Percentiles rank a stretch among this genome's conserved stretches.
These are phyloP conservation scores for Acanthacorydalis orientalis DNA, from an alignment of 2,888 invertebrate genomes.

Conservation along the genomic window DNA sequence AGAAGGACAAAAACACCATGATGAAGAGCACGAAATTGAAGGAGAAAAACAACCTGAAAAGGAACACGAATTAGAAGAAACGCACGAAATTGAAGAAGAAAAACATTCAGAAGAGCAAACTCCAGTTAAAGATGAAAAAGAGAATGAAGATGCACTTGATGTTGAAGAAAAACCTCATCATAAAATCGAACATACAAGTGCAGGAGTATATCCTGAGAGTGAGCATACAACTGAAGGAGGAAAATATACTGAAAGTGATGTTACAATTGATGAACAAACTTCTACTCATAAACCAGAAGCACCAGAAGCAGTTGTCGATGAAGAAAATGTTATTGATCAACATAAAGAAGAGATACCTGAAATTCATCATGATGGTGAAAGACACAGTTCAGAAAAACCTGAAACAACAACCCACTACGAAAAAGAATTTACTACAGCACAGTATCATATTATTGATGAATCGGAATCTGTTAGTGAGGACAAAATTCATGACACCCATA, in stretches of 20 bases:
- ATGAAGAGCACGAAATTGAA: conserved; percentile 2
- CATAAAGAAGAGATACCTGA: conserved; percentile 3
- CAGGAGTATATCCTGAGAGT: conserved; percentile 7
- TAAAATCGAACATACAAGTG: conserved; percentile 1
- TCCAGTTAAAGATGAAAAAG: conserved; percentile 5
- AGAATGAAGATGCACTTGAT: background rate
- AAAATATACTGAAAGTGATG: conserved; percentile 7
- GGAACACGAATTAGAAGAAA: too few relatives aligned
- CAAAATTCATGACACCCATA: too few relatives aligned
- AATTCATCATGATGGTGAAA: background rate
- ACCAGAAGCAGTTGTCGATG: conserved; percentile 4
- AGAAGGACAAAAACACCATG: background rate
- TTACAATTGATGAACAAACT: conserved; percentile 7
- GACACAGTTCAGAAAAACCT: too few relatives aligned
- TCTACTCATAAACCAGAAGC: conserved; percentile 6
- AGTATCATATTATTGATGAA: too few relatives aligned
- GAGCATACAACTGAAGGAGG: conserved; percentile 7
- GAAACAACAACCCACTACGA: too few relatives aligned
- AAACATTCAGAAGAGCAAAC: conserved; percentile 6
- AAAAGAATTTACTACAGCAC: too few relatives aligned
- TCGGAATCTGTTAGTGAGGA: too few relatives aligned
- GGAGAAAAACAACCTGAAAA: too few relatives aligned
- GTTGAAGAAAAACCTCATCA: background rate
- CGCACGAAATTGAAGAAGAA: background rate
- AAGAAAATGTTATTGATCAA: conserved; percentile 6